Percentiles rank a stretch among this genome's conserved stretches.
phyloP scores from a whole-genome alignment of 2,113 vertebrate genomes.

The Rhinichthys klamathensis region DNA sequence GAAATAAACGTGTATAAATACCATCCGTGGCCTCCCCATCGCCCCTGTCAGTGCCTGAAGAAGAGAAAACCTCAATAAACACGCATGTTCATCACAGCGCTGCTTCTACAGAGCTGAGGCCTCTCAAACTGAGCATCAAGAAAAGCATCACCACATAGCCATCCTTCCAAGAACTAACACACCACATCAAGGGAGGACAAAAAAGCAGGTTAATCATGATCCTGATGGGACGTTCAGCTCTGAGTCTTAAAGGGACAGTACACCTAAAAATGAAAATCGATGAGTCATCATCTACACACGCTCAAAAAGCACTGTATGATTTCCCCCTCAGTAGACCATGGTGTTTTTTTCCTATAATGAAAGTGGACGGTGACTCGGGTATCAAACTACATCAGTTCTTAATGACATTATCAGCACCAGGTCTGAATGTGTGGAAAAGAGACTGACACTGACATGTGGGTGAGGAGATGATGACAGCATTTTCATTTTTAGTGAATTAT shows the following conservation, averaged over 20 bases:
- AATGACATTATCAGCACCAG: no score
- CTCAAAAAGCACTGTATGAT: not conserved
- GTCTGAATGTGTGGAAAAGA: not conserved
- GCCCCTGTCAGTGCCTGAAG: constrained; percentile 71
- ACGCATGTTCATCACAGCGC: not conserved
- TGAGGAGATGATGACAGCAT: not conserved
- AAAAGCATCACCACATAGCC: not conserved
- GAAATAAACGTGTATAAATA: constrained; percentile 71
- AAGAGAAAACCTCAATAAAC: constrained; percentile 62
- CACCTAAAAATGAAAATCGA: not conserved
- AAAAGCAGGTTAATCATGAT: constrained; percentile 16
- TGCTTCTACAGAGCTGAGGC: not conserved
- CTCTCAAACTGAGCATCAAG: not conserved
- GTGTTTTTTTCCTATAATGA: no score
- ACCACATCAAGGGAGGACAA: not conserved
- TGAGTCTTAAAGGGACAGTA: constrained; percentile 7
- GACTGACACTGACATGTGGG: not conserved
- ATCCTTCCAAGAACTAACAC: not conserved
- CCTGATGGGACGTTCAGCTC: not conserved
- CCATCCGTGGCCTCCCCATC: constrained; percentile 69
- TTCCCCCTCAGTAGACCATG: not conserved
- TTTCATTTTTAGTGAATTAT: not conserved
- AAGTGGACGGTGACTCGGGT: no score
- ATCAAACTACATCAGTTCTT: not conserved
- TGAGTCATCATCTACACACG: not conserved